Evolutionary conservation across 2,113 vertebrate species (phyloP).

Genomic region (Stegostoma tigrinum): DNA sequence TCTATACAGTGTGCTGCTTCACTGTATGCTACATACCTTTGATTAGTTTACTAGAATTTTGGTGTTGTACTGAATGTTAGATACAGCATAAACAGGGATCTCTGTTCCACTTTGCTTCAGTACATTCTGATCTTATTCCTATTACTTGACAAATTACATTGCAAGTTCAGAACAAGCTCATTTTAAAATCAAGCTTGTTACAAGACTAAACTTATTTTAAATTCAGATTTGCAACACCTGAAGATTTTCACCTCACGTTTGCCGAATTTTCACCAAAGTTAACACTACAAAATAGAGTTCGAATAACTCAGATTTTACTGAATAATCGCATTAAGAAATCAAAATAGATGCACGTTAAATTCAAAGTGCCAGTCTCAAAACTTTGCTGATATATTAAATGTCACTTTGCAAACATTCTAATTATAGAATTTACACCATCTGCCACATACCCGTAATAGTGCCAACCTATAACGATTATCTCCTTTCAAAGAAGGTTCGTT

Average conservation of each 20-base stretch:
- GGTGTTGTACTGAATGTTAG: not conserved
- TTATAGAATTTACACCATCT: constrained; percentile 16
- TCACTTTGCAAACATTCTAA: not conserved
- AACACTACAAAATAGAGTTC: not conserved
- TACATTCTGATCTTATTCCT: too few species aligned
- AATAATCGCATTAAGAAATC: not conserved
- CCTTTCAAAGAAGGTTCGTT: not conserved
- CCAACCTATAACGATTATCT: not conserved
- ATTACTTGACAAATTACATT: not conserved
- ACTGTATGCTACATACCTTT: not conserved
- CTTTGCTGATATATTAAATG: not conserved
- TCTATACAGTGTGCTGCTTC: not conserved
- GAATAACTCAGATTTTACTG: not conserved
- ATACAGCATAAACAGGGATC: not conserved
- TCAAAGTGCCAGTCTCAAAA: constrained; percentile 8
- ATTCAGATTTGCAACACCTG: not conserved
- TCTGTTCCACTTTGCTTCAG: not conserved
- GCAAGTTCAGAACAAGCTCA: not conserved
- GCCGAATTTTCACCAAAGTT: not conserved
- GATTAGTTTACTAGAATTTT: not conserved
- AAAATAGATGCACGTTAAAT: not conserved
- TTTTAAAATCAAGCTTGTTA: not conserved
- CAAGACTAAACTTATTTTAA: not conserved
- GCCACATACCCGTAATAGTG: not conserved
- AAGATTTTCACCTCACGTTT: not conserved